Percentiles rank a stretch among this genome's conserved stretches.
phyloP scores from a whole-genome alignment of 1,140 invertebrate species.

The Bombus vancouverensis region DNA sequence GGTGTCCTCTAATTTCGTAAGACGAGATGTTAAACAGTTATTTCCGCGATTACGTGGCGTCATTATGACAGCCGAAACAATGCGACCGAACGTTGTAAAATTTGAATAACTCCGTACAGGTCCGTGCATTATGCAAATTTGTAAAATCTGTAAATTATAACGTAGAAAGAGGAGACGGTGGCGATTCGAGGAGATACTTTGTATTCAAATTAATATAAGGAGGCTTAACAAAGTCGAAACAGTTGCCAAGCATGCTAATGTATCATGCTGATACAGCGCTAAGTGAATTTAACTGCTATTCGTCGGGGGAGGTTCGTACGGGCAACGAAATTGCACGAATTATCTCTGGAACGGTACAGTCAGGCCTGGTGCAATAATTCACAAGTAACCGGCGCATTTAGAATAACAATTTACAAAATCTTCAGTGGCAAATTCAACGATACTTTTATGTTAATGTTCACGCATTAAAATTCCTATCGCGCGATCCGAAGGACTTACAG shows the following conservation, averaged over 20 bases:
- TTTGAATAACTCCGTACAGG: no score
- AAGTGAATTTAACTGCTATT: constrained; percentile 48
- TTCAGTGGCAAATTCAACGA: constrained; percentile 13
- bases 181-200: neutral
- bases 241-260: constrained; percentile 43
- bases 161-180: neutral
- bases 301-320: neutral
- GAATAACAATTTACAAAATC: constrained; percentile 57
- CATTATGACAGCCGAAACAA: neutral
- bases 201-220: constrained; percentile 40
- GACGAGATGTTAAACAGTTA: neutral
- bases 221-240: constrained; percentile 41
- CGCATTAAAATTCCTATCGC: constrained; percentile 43
- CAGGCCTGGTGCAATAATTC: constrained; percentile 36
- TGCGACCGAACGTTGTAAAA: neutral
- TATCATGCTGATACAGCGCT: constrained; percentile 45
- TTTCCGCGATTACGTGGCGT: neutral
- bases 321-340: constrained; percentile 44
- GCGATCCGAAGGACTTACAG: constrained; percentile 26
- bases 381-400: constrained; percentile 43
- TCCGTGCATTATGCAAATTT: neutral
- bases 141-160: neutral
- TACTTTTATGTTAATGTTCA: constrained; percentile 41
- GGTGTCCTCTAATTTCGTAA: neutral
- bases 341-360: constrained; percentile 11